Evolutionary conservation across 37 sponge, comb jelly and placozoan species (phyloP).

Genomic region (Aplysina aerophoba): DNA sequence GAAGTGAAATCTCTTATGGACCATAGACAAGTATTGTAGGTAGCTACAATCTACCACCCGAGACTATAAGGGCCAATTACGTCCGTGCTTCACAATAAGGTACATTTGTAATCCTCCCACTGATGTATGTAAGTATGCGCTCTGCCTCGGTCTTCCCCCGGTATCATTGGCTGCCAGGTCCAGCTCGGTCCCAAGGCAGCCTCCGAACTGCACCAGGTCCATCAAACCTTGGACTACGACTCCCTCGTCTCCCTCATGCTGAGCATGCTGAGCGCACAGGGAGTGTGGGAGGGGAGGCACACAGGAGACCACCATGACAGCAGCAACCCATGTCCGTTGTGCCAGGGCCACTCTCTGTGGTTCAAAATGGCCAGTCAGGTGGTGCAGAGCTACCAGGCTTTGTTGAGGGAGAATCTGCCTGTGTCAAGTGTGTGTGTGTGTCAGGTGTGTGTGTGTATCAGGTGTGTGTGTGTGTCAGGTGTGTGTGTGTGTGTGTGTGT

Average conservation of each 20-base stretch:
- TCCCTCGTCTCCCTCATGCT: background rate
- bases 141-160: background rate
- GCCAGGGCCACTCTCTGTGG: conserved; percentile 1
- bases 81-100: background rate
- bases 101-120: background rate
- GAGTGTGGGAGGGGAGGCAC: background rate
- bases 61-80: no score
- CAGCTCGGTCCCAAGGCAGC: background rate
- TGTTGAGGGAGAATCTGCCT: background rate
- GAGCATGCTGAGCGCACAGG: background rate
- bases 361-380: conserved; percentile 7
- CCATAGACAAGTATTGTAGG: no score
- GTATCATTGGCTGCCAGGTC: background rate
- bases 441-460: conserved; percentile 1
- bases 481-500: conserved; percentile 19
- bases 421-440: background rate
- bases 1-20: no score
- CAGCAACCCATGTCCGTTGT: conserved; percentile 17
- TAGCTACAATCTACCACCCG: no score
- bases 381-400: background rate
- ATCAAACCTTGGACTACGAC: background rate
- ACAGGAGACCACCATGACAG: conserved; percentile 9
- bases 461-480: conserved; percentile 8
- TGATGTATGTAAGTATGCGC: background rate
- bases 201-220: background rate